Percentiles rank a stretch among this genome's conserved stretches.
Conservation (phyloP, 2,797 vertebrate species). For the Eulemur rubriventer region DNA sequence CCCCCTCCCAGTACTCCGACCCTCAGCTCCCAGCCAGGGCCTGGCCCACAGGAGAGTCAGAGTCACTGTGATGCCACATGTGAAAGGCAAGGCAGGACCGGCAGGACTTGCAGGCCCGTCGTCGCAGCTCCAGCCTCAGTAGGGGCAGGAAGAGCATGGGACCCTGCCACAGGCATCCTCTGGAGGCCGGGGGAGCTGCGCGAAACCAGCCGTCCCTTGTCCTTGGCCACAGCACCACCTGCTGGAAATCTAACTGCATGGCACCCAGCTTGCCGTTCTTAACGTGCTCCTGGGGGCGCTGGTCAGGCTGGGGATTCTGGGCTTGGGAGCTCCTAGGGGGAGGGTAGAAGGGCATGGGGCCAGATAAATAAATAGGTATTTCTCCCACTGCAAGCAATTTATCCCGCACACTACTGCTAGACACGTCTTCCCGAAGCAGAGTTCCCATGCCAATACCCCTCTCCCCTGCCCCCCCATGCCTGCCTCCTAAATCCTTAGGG, state of each 20-base stretch:
- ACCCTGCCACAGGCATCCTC: background rate
- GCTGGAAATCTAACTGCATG: constrained; percentile 4
- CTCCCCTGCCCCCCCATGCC: fast-evolving
- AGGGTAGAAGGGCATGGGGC: background rate
- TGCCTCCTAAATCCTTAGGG: background rate
- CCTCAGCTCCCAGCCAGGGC: background rate
- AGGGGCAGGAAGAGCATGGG: background rate
- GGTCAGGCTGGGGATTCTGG: fast-evolving
- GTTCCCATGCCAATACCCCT: background rate
- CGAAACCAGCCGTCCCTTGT: background rate
- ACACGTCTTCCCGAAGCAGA: background rate
- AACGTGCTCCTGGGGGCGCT: fast-evolving
- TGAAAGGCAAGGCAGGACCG: background rate
- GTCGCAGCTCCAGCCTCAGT: background rate
- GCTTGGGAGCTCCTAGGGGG: too few relatives aligned
- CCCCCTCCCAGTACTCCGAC: background rate
- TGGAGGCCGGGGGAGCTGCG: background rate
- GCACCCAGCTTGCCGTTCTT: background rate
- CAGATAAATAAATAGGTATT: background rate
- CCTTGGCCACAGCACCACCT: constrained; percentile 72
- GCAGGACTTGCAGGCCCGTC: background rate
- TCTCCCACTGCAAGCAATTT: background rate
- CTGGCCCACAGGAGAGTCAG: background rate
- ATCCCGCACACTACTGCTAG: background rate
- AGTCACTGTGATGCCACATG: background rate